phyloP scores from a whole-genome alignment of 1,140 invertebrate genomes.

The Drosophila navojoa region DNA sequence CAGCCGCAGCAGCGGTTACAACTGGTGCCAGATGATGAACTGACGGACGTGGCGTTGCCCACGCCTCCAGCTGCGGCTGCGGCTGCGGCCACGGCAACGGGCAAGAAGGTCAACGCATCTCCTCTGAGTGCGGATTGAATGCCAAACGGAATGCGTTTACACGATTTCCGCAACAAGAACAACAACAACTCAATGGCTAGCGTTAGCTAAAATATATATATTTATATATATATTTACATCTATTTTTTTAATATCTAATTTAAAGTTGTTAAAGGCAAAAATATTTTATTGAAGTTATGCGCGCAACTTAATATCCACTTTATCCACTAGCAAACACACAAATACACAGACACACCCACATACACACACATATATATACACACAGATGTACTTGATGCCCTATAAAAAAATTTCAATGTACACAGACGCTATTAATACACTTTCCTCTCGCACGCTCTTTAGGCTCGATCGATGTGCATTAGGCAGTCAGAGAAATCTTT shows the following conservation, averaged over 20 bases:
- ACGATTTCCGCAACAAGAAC: conserved; percentile 18
- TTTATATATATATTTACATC: conserved; percentile 48
- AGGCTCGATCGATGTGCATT: conserved; percentile 2
- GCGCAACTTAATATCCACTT: conserved; percentile 42
- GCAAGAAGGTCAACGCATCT: conserved; percentile 48
- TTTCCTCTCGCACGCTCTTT: conserved; percentile 6
- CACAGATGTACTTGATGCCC: conserved; percentile 12
- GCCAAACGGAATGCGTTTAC: conserved; percentile 5
- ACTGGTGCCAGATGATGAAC: conserved; percentile 39
- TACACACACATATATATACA: conserved; percentile 1
- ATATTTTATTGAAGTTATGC: conserved; percentile 72
- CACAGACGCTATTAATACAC: background rate
- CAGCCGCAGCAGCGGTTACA: background rate
- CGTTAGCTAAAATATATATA: conserved; percentile 27
- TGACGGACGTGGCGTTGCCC: conserved; percentile 44
- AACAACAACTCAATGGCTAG: conserved; percentile 18
- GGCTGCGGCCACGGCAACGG: background rate
- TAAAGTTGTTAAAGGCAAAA: conserved; percentile 66
- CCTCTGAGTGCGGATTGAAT: conserved; percentile 66
- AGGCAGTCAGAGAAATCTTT: background rate
- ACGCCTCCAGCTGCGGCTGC: conserved; percentile 19
- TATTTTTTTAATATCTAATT: conserved; percentile 75
- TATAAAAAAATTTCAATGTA: background rate
- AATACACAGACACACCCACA: conserved; percentile 35
- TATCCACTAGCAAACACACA: conserved; percentile 10